These are phyloP conservation scores for Prolemur simus DNA, from an alignment of 2,113 vertebrate genomes.

Conservation along the genomic window DNA sequence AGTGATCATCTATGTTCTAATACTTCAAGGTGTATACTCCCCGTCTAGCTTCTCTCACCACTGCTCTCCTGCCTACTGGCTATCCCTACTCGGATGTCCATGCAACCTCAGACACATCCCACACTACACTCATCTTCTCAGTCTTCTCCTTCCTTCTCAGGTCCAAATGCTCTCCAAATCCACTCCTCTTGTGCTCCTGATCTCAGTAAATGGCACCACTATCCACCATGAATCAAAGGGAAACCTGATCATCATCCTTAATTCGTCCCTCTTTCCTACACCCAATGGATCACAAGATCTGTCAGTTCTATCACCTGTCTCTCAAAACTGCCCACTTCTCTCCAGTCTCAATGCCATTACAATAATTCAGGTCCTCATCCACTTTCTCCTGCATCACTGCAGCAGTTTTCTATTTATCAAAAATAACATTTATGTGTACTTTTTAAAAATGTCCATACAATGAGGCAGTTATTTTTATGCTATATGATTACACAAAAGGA, in stretches of 20 bases:
- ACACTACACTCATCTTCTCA: neutral
- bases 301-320: neutral
- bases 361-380: neutral
- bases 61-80: neutral
- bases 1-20: neutral
- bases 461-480: neutral
- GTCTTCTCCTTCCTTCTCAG: neutral
- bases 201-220: neutral
- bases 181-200: neutral
- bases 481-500: neutral
- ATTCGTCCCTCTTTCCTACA: neutral
- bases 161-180: neutral
- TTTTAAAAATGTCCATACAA: neutral
- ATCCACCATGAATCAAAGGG: neutral
- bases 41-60: neutral
- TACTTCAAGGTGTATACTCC: neutral
- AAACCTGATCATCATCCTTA: neutral
- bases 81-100: neutral
- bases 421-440: neutral
- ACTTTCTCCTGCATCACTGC: neutral
- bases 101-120: neutral
- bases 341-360: neutral
- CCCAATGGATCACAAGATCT: neutral
- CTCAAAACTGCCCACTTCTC: neutral
- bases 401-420: constrained; percentile 21